Evolutionary conservation across 2,888 invertebrate genomes (phyloP).

Genomic region (Aphidoletes aphidimyza): DNA sequence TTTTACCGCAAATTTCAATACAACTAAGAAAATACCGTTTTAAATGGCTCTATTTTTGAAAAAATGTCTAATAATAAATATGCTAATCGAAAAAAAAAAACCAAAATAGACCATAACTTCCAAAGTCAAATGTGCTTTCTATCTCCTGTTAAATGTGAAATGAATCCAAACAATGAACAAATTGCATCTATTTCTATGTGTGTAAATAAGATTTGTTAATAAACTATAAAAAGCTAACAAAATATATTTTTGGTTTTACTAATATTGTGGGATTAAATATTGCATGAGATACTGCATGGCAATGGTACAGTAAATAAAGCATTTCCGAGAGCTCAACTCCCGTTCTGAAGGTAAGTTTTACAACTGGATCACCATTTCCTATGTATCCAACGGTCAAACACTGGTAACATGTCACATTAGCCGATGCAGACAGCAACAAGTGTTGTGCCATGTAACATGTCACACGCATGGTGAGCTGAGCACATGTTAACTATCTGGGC

Average conservation of each 20-base stretch:
- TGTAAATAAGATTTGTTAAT: neutral
- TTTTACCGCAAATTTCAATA: neutral
- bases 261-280: no score
- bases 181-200: neutral
- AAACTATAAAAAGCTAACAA: neutral
- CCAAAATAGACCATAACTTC: neutral
- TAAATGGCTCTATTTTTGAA: neutral
- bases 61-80: neutral
- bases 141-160: neutral
- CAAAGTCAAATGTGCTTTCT: neutral
- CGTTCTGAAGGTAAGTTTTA: no score
- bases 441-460: neutral
- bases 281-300: no score
- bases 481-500: neutral
- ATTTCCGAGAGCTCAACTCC: no score
- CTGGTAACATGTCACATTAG: neutral
- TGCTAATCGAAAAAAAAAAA: neutral
- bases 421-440: neutral
- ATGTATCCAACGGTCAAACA: neutral
- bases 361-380: no score
- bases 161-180: neutral
- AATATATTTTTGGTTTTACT: neutral
- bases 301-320: no score
- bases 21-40: no score
- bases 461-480: neutral